Conservation (phyloP, 2,797 vertebrate genomes). For the Sebastes goodei region DNA sequence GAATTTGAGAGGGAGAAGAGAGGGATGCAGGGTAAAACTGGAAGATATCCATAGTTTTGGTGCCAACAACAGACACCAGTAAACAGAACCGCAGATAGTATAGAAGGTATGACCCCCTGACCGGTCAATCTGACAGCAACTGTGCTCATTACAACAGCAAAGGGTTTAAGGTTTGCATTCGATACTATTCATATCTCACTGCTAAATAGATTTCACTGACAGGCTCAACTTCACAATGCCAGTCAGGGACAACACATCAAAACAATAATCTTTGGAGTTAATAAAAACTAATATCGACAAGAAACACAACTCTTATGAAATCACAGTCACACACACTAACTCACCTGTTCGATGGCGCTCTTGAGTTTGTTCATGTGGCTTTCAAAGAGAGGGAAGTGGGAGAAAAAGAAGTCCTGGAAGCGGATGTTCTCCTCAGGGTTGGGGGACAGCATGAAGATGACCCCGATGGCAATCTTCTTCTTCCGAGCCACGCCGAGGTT, state of each 20-base stretch:
- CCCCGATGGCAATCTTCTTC: slow-evolving; percentile 98
- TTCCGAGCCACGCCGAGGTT: slow-evolving; percentile 91
- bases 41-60: slow-evolving; percentile 22
- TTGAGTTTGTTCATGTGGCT: slow-evolving; percentile 99
- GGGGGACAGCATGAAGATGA: slow-evolving; percentile 93
- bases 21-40: not conserved
- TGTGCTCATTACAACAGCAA: slow-evolving; percentile 37
- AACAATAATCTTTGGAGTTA: not conserved
- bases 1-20: slow-evolving; percentile 17
- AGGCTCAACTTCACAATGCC: not conserved
- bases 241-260: not conserved
- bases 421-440: slow-evolving; percentile 92
- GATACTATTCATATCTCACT: slow-evolving; percentile 19
- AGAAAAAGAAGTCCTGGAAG: slow-evolving; percentile 99
- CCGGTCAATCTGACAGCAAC: slow-evolving; percentile 23
- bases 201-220: slow-evolving; percentile 23
- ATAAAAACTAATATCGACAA: not conserved
- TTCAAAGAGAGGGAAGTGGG: slow-evolving; percentile 98
- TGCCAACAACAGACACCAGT: slow-evolving; percentile 38
- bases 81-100: slow-evolving; percentile 38
- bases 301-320: not conserved
- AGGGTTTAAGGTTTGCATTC: slow-evolving; percentile 12
- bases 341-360: slow-evolving; percentile 96
- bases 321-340: not conserved
- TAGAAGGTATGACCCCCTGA: slow-evolving; percentile 26